Conservation (phyloP, 2,113 vertebrate genomes). For the Phainopepla nitens region DNA sequence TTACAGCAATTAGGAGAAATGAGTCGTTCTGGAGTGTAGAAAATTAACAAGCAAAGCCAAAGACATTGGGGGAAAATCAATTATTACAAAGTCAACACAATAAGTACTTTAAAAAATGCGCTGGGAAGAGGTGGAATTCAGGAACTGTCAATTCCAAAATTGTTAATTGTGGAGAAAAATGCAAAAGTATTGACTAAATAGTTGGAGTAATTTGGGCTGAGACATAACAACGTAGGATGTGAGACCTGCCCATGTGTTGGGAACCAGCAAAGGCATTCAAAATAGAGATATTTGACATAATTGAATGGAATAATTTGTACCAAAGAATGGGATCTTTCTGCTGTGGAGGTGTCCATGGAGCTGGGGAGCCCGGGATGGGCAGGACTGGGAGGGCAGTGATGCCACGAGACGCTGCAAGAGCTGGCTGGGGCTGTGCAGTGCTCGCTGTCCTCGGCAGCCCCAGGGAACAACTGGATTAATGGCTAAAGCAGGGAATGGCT, state of each 20-base stretch:
- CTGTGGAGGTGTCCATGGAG: rapidly evolving
- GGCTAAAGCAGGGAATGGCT: neutral
- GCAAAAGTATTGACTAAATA: neutral
- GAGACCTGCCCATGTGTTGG: neutral
- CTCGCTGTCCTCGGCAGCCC: neutral
- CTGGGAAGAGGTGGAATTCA: neutral
- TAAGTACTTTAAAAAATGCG: neutral
- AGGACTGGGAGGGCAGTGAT: neutral
- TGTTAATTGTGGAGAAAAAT: slow-evolving; percentile 41
- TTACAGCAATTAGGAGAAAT: slow-evolving; percentile 13
- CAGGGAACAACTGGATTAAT: slow-evolving; percentile 28
- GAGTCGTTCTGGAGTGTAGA: neutral
- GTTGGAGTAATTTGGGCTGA: neutral
- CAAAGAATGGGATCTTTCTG: neutral
- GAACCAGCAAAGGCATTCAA: neutral
- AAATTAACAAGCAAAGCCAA: slow-evolving; percentile 20
- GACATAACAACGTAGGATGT: neutral
- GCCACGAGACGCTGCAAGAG: neutral
- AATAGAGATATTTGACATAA: neutral
- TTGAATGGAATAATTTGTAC: neutral
- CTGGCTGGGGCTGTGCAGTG: neutral
- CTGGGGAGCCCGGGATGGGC: neutral
- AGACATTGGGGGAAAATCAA: slow-evolving; percentile 28
- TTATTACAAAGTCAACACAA: slow-evolving; percentile 12
- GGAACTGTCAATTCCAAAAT: neutral